phyloP scores from a whole-genome alignment of 2,113 vertebrate species.

The Oophaga pumilio region DNA sequence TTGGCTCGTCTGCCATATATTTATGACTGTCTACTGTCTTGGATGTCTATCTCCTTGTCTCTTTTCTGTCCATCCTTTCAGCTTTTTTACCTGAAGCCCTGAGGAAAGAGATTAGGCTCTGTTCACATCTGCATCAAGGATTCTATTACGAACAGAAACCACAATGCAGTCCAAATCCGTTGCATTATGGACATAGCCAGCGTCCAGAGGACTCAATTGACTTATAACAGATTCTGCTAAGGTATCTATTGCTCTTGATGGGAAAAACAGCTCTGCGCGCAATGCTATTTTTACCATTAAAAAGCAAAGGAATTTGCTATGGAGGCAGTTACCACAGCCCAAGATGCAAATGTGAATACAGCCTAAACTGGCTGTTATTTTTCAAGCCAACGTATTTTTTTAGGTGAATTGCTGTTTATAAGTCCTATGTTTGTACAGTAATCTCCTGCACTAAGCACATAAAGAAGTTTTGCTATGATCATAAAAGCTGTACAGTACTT shows the following conservation, averaged over 20 bases:
- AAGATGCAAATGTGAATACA: background rate
- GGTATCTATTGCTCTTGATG: background rate
- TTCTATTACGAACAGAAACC: background rate
- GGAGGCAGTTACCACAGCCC: no score
- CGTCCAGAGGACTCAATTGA: background rate
- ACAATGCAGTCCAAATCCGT: background rate
- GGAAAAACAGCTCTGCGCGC: background rate
- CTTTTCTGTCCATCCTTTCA: background rate
- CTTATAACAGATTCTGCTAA: background rate
- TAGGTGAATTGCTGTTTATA: no score
- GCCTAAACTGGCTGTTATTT: background rate
- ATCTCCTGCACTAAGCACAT: no score
- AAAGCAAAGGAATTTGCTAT: no score
- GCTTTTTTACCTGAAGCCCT: background rate
- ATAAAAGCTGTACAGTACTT: no score
- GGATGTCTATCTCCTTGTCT: background rate
- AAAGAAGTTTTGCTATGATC: no score
- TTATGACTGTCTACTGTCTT: conserved; percentile 10
- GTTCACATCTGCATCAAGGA: background rate
- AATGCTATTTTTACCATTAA: background rate
- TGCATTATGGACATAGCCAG: background rate
- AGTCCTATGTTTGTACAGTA: no score
- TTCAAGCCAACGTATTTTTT: no score
- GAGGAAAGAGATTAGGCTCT: background rate
- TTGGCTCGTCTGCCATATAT: background rate